phyloP scores from a whole-genome alignment of 2,113 vertebrate genomes.

The Oncorhynchus gorbuscha region DNA sequence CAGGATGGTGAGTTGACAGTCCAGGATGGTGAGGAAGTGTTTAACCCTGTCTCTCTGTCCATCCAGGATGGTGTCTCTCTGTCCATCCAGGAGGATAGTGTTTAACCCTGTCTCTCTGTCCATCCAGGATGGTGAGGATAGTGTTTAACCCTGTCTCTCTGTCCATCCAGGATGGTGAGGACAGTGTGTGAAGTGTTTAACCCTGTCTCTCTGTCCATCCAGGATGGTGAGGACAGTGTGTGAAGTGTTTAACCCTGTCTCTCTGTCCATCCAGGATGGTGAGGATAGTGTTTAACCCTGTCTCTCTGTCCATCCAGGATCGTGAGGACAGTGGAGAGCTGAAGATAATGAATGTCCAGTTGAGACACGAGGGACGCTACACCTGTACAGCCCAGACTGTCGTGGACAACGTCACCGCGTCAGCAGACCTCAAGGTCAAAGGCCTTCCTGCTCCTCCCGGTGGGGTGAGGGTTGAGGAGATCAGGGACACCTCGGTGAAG shows the following conservation, averaged over 20 bases:
- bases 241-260: too few relatives aligned
- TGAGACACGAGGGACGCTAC: slow-evolving; percentile 89
- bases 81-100: too few relatives aligned
- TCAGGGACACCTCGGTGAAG: slow-evolving; percentile 84
- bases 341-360: slow-evolving; percentile 84
- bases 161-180: slow-evolving; percentile 69
- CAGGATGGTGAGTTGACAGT: too few relatives aligned
- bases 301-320: too few relatives aligned
- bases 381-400: slow-evolving; percentile 91
- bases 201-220: neutral
- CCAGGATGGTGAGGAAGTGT: too few relatives aligned
- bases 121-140: too few relatives aligned
- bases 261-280: too few relatives aligned
- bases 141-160: neutral
- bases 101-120: too few relatives aligned
- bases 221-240: slow-evolving; percentile 79
- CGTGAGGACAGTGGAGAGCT: slow-evolving; percentile 77
- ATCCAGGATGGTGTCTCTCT: too few relatives aligned
- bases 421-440: slow-evolving; percentile 90
- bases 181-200: too few relatives aligned
- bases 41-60: too few relatives aligned
- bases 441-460: slow-evolving; percentile 94
- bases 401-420: slow-evolving; percentile 89
- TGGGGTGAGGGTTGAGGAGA: slow-evolving; percentile 85
- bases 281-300: too few relatives aligned